Conservation (phyloP, 2,113 vertebrate genomes). For the Mastomys coucha region DNA sequence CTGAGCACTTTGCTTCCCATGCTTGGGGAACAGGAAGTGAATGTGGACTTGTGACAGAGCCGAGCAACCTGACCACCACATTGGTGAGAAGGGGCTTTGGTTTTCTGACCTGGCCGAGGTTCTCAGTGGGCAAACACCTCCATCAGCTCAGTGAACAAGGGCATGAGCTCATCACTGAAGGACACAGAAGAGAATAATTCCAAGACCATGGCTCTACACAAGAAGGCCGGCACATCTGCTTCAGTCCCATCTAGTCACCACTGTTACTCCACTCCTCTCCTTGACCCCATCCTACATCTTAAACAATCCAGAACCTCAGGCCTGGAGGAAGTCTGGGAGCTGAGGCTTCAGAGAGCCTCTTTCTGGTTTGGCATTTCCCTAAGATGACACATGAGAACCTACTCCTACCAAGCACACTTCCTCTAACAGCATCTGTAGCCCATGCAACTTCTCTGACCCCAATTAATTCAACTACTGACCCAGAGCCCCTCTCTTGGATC, state of each 20-base stretch:
- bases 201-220: not conserved
- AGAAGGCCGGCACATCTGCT: rapidly evolving
- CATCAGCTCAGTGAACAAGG: not conserved
- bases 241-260: not conserved
- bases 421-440: not conserved
- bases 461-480: not conserved
- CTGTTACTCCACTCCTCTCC: not conserved
- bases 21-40: not conserved
- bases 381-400: not conserved
- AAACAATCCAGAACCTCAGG: not conserved
- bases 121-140: not conserved
- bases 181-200: not conserved
- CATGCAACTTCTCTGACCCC: not conserved
- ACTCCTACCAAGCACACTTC: no score
- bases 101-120: not conserved
- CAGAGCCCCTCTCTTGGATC: no score
- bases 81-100: not conserved
- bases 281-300: not conserved
- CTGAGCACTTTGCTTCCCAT: rapidly evolving
- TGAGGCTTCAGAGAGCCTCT: not conserved
- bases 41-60: not conserved
- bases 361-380: not conserved
- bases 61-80: not conserved
- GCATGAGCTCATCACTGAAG: not conserved
- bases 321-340: not conserved